Conservation (phyloP, 2,888 invertebrate genomes). For the Temnothorax unifasciatus region DNA sequence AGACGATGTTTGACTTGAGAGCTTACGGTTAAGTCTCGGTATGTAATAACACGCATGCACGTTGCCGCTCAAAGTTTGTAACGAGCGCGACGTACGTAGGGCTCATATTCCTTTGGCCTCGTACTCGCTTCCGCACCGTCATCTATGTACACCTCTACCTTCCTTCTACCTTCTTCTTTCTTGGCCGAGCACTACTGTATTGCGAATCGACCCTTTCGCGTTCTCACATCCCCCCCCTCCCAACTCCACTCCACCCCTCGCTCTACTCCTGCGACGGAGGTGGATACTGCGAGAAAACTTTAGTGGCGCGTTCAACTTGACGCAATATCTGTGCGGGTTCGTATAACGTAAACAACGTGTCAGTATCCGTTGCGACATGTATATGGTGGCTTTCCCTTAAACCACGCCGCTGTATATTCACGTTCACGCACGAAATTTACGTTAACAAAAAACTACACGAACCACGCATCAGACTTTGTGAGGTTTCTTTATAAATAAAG, state of each 20-base stretch:
- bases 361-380: constrained; percentile 65
- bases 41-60: constrained; percentile 81
- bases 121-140: constrained; percentile 52
- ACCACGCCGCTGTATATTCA: constrained; percentile 45
- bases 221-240: neutral
- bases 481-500: neutral
- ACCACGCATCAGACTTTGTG: neutral
- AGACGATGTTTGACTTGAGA: constrained; percentile 75
- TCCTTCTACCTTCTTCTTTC: constrained; percentile 54
- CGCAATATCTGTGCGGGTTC: constrained; percentile 76
- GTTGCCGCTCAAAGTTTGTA: constrained; percentile 78
- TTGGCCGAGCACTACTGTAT: constrained; percentile 46
- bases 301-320: constrained; percentile 74
- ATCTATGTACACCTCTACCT: constrained; percentile 49
- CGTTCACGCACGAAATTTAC: constrained; percentile 26
- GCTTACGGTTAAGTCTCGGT: constrained; percentile 78
- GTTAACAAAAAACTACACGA: constrained; percentile 15
- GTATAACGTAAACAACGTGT: constrained; percentile 74
- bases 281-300: constrained; percentile 75
- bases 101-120: constrained; percentile 56
- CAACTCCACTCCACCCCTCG: neutral
- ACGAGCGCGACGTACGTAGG: constrained; percentile 75
- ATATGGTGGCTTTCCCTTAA: constrained; percentile 53
- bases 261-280: constrained; percentile 28
- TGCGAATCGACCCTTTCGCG: constrained; percentile 61